Evolutionary conservation across 1,140 invertebrate species (phyloP).

Genomic region (Drosophila kanapiae): DNA sequence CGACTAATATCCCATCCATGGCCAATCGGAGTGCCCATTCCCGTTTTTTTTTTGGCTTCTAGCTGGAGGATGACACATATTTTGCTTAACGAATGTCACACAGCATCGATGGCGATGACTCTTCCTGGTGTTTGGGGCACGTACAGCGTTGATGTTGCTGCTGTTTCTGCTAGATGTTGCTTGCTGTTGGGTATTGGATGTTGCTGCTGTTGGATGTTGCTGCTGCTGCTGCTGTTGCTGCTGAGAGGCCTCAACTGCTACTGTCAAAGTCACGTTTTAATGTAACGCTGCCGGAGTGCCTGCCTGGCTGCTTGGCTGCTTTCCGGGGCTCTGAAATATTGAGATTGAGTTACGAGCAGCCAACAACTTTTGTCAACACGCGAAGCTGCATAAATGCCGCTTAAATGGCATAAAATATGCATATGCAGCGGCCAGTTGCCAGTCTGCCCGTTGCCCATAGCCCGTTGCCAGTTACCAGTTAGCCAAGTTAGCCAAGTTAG

Average conservation of each 20-base stretch:
- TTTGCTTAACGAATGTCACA: conserved; percentile 81
- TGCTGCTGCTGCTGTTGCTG: conserved; percentile 38
- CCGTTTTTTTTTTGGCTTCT: conserved; percentile 30
- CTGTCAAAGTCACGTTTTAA: conserved; percentile 83
- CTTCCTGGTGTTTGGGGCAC: conserved; percentile 45
- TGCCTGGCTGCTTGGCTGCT: conserved; percentile 32
- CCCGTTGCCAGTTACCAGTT: conserved; percentile 45
- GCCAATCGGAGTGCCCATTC: conserved; percentile 36
- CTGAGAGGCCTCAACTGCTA: conserved; percentile 73
- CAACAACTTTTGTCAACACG: conserved; percentile 82
- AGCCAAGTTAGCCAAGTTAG: conserved; percentile 49
- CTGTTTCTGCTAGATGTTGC: conserved; percentile 21
- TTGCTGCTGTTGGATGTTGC: conserved; percentile 45
- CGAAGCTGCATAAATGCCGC: conserved; percentile 81
- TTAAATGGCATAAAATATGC: conserved; percentile 83
- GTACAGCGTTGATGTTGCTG: conserved; percentile 40
- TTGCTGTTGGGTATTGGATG: conserved; percentile 52
- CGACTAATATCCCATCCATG: conserved; percentile 35
- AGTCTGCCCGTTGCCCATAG: conserved; percentile 7
- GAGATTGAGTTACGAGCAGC: conserved; percentile 82
- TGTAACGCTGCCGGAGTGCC: conserved; percentile 57
- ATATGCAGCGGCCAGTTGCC: conserved; percentile 65
- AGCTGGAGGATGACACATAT: conserved; percentile 69
- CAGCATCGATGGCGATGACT: conserved; percentile 43
- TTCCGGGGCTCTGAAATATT: conserved; percentile 67